phyloP scores from a whole-genome alignment of 2,113 vertebrate genomes.

The Mystacornis crossleyi region DNA sequence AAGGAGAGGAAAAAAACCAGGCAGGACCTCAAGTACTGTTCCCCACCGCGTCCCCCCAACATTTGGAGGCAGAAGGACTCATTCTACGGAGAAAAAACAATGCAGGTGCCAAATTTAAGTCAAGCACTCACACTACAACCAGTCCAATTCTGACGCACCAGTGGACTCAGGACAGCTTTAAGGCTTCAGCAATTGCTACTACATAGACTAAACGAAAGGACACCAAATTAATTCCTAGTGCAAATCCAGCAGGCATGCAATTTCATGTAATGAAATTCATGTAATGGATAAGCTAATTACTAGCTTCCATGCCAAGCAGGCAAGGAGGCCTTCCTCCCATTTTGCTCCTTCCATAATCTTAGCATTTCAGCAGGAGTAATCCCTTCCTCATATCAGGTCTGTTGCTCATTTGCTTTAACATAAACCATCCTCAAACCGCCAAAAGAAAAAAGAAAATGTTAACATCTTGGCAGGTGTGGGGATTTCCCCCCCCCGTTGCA shows the following conservation, averaged over 20 bases:
- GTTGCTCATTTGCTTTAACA: background rate
- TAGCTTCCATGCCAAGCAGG: background rate
- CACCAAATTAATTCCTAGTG: background rate
- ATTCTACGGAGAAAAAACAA: background rate
- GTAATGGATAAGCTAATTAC: background rate
- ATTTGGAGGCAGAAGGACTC: background rate
- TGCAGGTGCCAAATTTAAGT: background rate
- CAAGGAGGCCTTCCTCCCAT: background rate
- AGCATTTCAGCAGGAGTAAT: background rate
- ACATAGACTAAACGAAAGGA: background rate
- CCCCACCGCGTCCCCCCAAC: too few relatives aligned
- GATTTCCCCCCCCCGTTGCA: rapidly evolving
- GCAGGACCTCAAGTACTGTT: background rate
- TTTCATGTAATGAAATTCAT: background rate
- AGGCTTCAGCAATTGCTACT: background rate
- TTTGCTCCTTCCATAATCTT: background rate
- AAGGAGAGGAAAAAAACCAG: background rate
- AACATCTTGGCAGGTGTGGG: background rate
- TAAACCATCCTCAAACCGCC: background rate
- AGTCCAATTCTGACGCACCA: background rate
- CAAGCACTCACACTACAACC: background rate
- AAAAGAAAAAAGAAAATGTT: background rate
- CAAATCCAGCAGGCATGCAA: background rate
- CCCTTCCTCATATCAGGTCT: background rate
- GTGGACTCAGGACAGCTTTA: background rate